Conservation (phyloP, 2,888 invertebrate genomes). For the Philereme transversata region DNA sequence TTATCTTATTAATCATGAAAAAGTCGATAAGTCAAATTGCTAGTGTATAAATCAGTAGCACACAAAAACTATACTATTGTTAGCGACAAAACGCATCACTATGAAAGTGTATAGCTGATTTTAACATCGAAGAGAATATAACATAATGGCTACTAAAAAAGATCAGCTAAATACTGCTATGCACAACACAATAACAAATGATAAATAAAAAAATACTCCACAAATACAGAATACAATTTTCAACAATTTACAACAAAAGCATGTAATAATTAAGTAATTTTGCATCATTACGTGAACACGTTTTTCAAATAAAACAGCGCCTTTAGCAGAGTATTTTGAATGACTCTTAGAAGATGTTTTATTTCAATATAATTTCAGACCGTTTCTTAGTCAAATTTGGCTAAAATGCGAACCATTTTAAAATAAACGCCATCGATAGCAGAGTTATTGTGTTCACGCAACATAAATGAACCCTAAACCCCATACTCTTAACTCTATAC, state of each 20-base stretch:
- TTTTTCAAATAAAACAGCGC: not conserved
- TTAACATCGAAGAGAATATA: slow-evolving; percentile 20
- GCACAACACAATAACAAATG: not conserved
- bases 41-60: too few species aligned
- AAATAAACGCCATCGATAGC: too few species aligned
- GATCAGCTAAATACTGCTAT: slow-evolving; percentile 44
- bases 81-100: not conserved
- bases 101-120: not conserved
- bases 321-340: not conserved
- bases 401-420: too few species aligned
- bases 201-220: slow-evolving; percentile 8
- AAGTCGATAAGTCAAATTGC: too few species aligned
- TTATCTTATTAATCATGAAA: too few species aligned
- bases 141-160: slow-evolving; percentile 42
- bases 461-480: too few species aligned
- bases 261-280: not conserved
- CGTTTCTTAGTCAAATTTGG: too few species aligned
- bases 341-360: not conserved
- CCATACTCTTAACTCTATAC: too few species aligned
- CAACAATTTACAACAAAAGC: slow-evolving; percentile 3
- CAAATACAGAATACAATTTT: slow-evolving; percentile 16
- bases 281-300: not conserved
- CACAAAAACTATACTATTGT: not conserved
- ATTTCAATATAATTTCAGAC: too few species aligned
- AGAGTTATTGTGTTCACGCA: too few species aligned